Evolutionary conservation across 2,113 vertebrate genomes (phyloP), one percentile per base, ranked within the genome.

Genomic region (Cyanocitta stelleri): DNA sequence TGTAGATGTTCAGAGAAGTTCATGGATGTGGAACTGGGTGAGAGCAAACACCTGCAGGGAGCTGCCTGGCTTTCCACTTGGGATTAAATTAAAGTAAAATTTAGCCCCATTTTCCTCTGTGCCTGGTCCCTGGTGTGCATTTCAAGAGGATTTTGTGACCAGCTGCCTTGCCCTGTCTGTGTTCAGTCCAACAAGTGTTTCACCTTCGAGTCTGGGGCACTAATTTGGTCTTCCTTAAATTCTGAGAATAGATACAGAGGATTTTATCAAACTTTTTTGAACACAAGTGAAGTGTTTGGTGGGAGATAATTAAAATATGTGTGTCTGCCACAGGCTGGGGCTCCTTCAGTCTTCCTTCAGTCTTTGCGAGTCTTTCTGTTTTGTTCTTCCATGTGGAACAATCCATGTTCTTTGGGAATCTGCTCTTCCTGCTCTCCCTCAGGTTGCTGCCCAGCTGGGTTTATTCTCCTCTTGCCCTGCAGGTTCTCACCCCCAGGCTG

Each of bases 151-250:
- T 20, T 64, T 41, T 85, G 52, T 17, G 44, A 62, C 3, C 33
- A 4, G 21, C 21, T 29, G 6, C 49, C 8, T 55, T 44, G 35
- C 26, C 39, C n/a, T 21, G 4, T 18, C 17, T 5, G 0, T 7
- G 39, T 26, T 77, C 44, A 11, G 35, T 26, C 14, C 39, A 7
- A 29, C 4, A 35, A 63, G 46, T 18, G 32, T 33, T 64, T 51
- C 66, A 27, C 93, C 44, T 74, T 5, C 2, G 16, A 19, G 32
- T 83, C 26, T 7, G 24, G 10, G 9, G 21, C 29, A 6, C 27
- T 71, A 4, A 30, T 18, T 44, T 27, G 9, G 17, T 44, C 58
- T 80, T 48, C 35, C 32, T 74, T 84, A 46, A 77, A 39, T 86
- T 96, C 75, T 16, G 13, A 58, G 64, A 32, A 48, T 44, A 92